A percentile compares a stretch with the other conserved stretches of the same genome.
Conservation (phyloP, 2,888 invertebrate genomes). For the Muscina levida region DNA sequence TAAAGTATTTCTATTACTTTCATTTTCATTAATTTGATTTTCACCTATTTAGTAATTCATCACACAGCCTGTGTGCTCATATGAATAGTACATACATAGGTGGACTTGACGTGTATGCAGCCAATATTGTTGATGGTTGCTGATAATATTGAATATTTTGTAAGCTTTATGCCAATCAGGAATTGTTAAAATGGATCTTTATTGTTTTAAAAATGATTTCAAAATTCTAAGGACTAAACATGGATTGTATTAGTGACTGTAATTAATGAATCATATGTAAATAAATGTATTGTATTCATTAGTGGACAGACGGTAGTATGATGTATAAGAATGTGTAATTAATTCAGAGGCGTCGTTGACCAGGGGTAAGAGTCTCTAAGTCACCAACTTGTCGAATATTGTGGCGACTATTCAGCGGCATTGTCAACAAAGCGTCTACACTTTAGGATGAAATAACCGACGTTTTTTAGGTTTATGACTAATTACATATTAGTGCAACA, state of each 20-base stretch:
- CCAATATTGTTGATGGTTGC: neutral
- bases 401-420: too few species aligned
- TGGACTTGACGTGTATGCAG: too few species aligned
- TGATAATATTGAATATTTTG: conserved; percentile 2
- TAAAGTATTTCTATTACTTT: neutral
- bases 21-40: conserved; percentile 23
- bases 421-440: too few species aligned
- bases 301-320: too few species aligned
- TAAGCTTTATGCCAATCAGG: neutral
- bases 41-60: conserved; percentile 24
- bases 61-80: neutral
- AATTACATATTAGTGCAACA: too few species aligned
- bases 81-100: neutral
- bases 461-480: too few species aligned
- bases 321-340: neutral
- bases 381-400: too few species aligned
- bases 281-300: neutral
- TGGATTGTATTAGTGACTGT: neutral
- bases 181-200: neutral
- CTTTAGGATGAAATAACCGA: too few species aligned
- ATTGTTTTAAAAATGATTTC: conserved; percentile 8
- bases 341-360: neutral
- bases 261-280: neutral
- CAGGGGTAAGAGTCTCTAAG: neutral
- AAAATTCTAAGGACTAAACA: neutral